Percentiles rank a stretch among this genome's conserved stretches.
Evolutionary conservation across 2,888 invertebrate species (phyloP).

Genomic region (Noctua janthina): DNA sequence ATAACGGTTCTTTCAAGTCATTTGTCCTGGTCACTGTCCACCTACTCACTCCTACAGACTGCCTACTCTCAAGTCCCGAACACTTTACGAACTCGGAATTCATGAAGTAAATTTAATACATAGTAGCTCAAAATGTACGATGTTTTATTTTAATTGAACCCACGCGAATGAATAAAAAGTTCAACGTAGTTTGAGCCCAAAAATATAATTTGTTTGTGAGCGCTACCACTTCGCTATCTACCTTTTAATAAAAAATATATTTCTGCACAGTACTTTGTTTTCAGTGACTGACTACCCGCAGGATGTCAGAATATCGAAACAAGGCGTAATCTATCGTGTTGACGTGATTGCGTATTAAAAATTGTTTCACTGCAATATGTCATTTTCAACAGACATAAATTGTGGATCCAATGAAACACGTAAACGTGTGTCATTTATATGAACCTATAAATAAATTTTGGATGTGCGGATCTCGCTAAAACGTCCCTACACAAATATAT

Average conservation of each 20-base stretch:
- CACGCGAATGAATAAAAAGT: slow-evolving; percentile 40
- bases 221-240: slow-evolving; percentile 28
- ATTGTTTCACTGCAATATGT: slow-evolving; percentile 70
- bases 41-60: slow-evolving; percentile 5
- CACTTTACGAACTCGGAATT: slow-evolving; percentile 28
- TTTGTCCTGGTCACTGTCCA: slow-evolving; percentile 1
- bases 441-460: slow-evolving; percentile 85
- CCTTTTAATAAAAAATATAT: slow-evolving; percentile 38
- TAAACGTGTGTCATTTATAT: slow-evolving; percentile 81
- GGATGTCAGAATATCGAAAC: slow-evolving; percentile 54
- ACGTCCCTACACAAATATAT: slow-evolving; percentile 84
- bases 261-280: slow-evolving; percentile 46
- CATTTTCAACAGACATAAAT: slow-evolving; percentile 76
- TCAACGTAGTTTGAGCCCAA: slow-evolving; percentile 45
- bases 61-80: slow-evolving; percentile 11
- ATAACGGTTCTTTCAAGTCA: slow-evolving; percentile 9
- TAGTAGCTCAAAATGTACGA: slow-evolving; percentile 40
- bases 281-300: slow-evolving; percentile 52
- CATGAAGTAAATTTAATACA: slow-evolving; percentile 39
- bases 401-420: slow-evolving; percentile 78
- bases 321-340: slow-evolving; percentile 58
- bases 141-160: slow-evolving; percentile 56
- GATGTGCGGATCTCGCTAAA: slow-evolving; percentile 84
- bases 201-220: slow-evolving; percentile 58
- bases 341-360: slow-evolving; percentile 68